These are phyloP conservation scores for Siphamia tubifer DNA, from an alignment of 2,113 vertebrate genomes.

Conservation along the genomic window DNA sequence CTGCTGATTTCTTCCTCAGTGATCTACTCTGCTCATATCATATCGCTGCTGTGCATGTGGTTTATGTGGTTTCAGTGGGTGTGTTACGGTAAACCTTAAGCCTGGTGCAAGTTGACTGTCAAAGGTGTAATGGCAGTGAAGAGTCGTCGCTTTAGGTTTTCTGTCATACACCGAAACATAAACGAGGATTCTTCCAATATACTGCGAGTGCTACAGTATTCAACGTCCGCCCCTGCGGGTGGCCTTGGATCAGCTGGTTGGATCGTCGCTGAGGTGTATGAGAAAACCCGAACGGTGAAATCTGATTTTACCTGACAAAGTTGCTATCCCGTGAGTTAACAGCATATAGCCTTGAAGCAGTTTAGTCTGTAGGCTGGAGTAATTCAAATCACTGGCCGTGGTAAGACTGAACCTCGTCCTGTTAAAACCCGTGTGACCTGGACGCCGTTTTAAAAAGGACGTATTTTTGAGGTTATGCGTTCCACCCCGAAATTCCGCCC, in stretches of 20 bases:
- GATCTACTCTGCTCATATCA: neutral
- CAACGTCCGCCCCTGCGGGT: neutral
- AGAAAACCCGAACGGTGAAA: conserved; percentile 46
- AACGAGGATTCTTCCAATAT: neutral
- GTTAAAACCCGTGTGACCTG: conserved; percentile 39
- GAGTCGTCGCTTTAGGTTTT: conserved; percentile 29
- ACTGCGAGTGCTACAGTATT: conserved; percentile 20
- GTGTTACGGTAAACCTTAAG: conserved; percentile 11
- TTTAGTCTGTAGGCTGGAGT: conserved; percentile 42
- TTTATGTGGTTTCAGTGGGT: conserved; percentile 1
- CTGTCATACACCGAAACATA: conserved; percentile 36
- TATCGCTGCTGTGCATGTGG: neutral
- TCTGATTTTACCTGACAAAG: conserved; percentile 62
- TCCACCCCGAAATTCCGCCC: conserved; percentile 52
- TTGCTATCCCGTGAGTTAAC: conserved; percentile 65
- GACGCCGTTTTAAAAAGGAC: conserved; percentile 47
- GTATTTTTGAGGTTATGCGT: conserved; percentile 47
- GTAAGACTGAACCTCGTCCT: conserved; percentile 40
- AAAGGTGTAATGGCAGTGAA: conserved; percentile 60
- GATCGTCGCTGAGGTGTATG: conserved; percentile 40
- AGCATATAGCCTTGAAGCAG: conserved; percentile 64
- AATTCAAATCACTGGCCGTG: conserved; percentile 43
- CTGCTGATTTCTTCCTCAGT: neutral
- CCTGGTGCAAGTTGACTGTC: conserved; percentile 23
- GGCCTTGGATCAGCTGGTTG: neutral